Evolutionary conservation across 2,113 vertebrate genomes (phyloP), one percentile per base, ranked within the genome.

Genomic region (Eurypyga helias): DNA sequence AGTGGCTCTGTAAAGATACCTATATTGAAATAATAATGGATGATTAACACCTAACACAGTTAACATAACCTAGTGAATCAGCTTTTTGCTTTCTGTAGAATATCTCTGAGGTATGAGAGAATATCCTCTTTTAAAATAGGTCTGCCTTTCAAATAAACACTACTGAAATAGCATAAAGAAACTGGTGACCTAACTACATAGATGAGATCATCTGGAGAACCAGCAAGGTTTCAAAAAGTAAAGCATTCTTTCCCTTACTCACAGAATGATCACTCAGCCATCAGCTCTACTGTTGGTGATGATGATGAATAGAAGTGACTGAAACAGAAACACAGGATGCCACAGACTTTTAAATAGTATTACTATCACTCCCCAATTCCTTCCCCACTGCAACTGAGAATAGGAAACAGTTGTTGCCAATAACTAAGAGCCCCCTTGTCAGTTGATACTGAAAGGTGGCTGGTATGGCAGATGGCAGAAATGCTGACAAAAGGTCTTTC

Each of bases 391-490:
- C 19, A 6, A 15, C 3, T 25, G 43, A 83, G 43, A 75, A 58
- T 0, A 76, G 9, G 28, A 73, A 91, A 54, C 1, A 36, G 24
- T 29, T 57, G 20, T 51, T 75, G 46, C 54, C 12, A 12, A 23
- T 72, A 73, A 34, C n/a, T 49, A 60, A 62, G 20, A 81, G 20
- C 43, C 23, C 19, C 38, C 41, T 57, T 71, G 17, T 85, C 23
- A 52, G 10, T 26, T 2, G 0, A 24, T 54, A 70, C 0, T 41
- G 28, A 45, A 83, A 85, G 18, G 48, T 4, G 2, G 29, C 12
- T 75, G 46, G 31, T 49, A 38, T 12, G 17, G 38, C 65, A 85
- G 1, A 2, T 33, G 38, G 45, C 48, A 90, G 71, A 90, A 90
- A 66, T 38, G 21, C 28, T 3, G 2, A 46, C 21, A 60, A 67